Conservation (phyloP, 2,113 vertebrate species). For the Dipodomys merriami region DNA sequence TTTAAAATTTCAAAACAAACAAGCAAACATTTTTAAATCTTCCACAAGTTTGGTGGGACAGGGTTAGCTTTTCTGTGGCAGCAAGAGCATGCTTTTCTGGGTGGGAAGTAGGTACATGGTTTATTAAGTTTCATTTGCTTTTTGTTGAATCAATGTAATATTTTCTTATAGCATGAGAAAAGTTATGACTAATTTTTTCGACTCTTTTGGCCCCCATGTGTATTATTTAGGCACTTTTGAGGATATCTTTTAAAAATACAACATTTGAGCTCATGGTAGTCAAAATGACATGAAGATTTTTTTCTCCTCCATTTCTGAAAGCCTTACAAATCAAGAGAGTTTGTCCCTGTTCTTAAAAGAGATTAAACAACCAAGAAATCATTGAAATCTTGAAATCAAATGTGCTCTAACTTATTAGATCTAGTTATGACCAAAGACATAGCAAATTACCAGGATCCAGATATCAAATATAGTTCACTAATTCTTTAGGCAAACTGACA, state of each 20-base stretch:
- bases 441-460: conserved; percentile 31
- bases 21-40: conserved; percentile 25
- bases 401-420: background rate
- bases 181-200: conserved; percentile 53
- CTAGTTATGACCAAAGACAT: conserved; percentile 22
- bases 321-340: conserved; percentile 63
- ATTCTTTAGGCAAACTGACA: conserved; percentile 46
- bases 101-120: background rate
- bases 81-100: conserved; percentile 27
- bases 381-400: conserved; percentile 60
- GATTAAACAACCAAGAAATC: background rate
- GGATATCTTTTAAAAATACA: conserved; percentile 37
- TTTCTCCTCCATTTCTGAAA: conserved; percentile 54
- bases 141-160: conserved; percentile 50
- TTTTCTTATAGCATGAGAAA: conserved; percentile 55
- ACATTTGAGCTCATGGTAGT: conserved; percentile 52
- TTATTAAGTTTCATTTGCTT: conserved; percentile 61
- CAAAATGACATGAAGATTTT: conserved; percentile 55
- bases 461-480: background rate
- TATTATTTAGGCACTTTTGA: conserved; percentile 51
- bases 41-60: conserved; percentile 37
- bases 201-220: background rate
- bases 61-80: conserved; percentile 43
- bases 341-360: conserved; percentile 22
- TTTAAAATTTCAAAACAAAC: conserved; percentile 62